These are phyloP conservation scores for Sebastes paucispinis DNA, from an alignment of 2,797 vertebrate genomes.

Conservation along the genomic window DNA sequence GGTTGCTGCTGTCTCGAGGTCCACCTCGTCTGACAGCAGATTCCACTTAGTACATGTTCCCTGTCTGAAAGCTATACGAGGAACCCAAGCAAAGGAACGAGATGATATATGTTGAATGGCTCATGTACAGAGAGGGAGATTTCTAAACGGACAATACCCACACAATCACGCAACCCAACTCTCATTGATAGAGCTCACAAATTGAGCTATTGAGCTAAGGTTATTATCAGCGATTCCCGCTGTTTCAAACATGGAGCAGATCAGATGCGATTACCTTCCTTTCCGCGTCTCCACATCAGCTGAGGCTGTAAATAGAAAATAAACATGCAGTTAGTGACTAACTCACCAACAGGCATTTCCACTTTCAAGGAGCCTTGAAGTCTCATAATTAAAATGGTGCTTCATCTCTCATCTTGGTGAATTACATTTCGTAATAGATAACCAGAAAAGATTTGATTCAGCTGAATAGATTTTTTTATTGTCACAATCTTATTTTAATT, in stretches of 20 bases:
- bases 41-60: slow-evolving; percentile 20
- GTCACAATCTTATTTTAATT: not conserved
- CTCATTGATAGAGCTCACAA: not conserved
- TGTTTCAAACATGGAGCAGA: slow-evolving; percentile 35
- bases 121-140: not conserved
- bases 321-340: not conserved
- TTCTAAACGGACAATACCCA: not conserved
- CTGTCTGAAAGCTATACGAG: slow-evolving; percentile 7
- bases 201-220: slow-evolving; percentile 4
- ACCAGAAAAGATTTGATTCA: not conserved
- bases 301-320: slow-evolving; percentile 22
- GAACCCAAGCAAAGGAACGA: slow-evolving; percentile 9
- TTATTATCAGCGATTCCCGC: slow-evolving; percentile 37
- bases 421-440: not conserved
- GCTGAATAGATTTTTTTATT: not conserved
- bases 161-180: not conserved
- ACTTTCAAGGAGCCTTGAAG: not conserved
- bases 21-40: slow-evolving; percentile 21
- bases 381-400: slow-evolving; percentile 9
- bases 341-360: slow-evolving; percentile 1
- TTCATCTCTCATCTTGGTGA: not conserved
- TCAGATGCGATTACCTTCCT: slow-evolving; percentile 29
- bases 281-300: not conserved
- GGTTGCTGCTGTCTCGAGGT: not conserved
- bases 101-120: slow-evolving; percentile 13